Evolutionary conservation across 1,140 invertebrate species (phyloP).

Genomic region (Augochlora pura): DNA sequence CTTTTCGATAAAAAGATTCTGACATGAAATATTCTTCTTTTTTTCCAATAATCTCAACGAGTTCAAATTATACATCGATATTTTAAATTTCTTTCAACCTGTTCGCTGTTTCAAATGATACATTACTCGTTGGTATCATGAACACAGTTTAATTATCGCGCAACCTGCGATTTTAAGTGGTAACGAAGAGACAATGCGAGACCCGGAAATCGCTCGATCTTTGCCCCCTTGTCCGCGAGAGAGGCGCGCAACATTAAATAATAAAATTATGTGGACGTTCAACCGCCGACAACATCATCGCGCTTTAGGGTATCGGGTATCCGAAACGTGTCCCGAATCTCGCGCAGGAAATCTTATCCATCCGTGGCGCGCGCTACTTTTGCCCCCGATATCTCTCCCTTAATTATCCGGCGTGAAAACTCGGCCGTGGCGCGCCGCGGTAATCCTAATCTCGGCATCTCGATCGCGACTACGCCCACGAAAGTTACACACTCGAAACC

Average conservation of each 20-base stretch:
- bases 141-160: too few species aligned
- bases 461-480: conserved; percentile 27
- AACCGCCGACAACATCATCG: background rate
- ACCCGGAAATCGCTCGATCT: too few species aligned
- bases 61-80: too few species aligned
- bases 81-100: too few species aligned
- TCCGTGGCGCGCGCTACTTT: conserved; percentile 33
- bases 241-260: background rate
- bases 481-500: conserved; percentile 6
- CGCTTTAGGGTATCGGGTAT: background rate
- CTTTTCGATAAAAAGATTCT: too few species aligned
- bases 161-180: too few species aligned
- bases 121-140: too few species aligned
- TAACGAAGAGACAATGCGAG: background rate
- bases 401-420: conserved; percentile 39
- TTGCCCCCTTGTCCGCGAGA: background rate
- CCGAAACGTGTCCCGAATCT: background rate
- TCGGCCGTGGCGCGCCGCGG: conserved; percentile 21
- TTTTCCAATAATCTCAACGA: too few species aligned
- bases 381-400: conserved; percentile 9
- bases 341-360: conserved; percentile 11
- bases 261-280: background rate
- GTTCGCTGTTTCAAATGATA: too few species aligned
- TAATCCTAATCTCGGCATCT: conserved; percentile 31
- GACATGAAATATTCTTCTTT: too few species aligned